These are phyloP conservation scores for Anser brachyrhynchus DNA, from an alignment of 2,113 vertebrate species.

Conservation along the genomic window DNA sequence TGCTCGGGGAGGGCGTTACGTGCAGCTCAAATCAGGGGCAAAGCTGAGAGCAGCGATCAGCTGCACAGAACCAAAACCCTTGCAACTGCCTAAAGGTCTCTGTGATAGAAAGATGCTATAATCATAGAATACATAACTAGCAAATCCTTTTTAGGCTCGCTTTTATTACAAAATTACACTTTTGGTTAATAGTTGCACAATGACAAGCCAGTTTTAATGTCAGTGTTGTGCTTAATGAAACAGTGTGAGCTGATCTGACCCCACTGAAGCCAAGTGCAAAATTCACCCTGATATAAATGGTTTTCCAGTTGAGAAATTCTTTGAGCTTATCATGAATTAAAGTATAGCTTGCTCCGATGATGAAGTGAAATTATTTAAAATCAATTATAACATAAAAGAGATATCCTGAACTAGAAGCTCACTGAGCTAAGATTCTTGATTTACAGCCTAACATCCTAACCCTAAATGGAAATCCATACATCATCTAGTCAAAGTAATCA, in stretches of 20 bases:
- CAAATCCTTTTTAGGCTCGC: not conserved
- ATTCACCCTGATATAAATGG: not conserved
- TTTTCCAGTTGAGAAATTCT: not conserved
- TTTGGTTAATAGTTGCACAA: constrained; percentile 32
- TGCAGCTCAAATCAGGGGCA: not conserved
- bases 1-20: not conserved
- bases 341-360: constrained; percentile 28
- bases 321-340: constrained; percentile 7
- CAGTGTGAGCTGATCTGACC: not conserved
- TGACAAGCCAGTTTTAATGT: constrained; percentile 29
- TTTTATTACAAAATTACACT: constrained; percentile 66
- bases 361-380: constrained; percentile 33
- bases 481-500: constrained; percentile 17
- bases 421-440: not conserved
- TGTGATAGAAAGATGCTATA: not conserved
- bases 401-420: not conserved
- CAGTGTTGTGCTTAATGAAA: not conserved
- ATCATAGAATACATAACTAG: constrained; percentile 39
- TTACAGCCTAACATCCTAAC: constrained; percentile 33
- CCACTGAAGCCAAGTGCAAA: constrained; percentile 47
- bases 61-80: not conserved
- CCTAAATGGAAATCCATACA: constrained; percentile 45
- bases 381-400: constrained; percentile 26
- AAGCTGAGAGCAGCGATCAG: not conserved
- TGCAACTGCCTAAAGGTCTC: not conserved